Base-by-base conservation (phyloP, 2,888 invertebrate species). In the Drosophila differens region DNA sequence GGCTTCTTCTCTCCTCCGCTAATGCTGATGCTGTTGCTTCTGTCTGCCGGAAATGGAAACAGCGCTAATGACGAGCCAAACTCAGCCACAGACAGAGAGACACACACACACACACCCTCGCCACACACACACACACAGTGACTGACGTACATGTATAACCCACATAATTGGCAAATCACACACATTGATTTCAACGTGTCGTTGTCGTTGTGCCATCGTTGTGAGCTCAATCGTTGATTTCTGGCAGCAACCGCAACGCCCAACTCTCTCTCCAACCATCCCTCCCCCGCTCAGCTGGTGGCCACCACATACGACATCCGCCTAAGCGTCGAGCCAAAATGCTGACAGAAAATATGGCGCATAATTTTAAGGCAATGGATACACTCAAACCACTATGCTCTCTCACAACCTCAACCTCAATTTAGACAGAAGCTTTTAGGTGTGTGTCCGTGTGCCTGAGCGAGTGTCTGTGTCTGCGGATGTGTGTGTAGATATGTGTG, bases 111-210 rank as follows among this genome's bases (percentile, higher is more conserved):
- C 54, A 59, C 30, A 52, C 22, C 37, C 19, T 10, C 39, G 9
- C 4, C 53, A 62, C 47, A 51, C 52, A 60, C 47, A 51, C 52
- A 60, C 28, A 53, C 30, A 52, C 47, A 68, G 41, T 58, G 32
- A 58, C 47, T 58, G 55, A 71, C 60, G 51, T 63, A 41, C 47
- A 70, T 66, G 77, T 80, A 85, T 88, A 77, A 75, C 89, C 91
- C 90, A 90, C 90, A 87, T 91, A 90, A 87, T 87, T 87, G 86
- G 86, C 90, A 91, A 88, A 91, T 85, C 91, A 90, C 87, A 89
- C 79, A 89, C 91, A 87, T 87, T 90, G 91, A 87, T 87, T 87
- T 89, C 80, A 68, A 74, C 85, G 82, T 85, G 79, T 73, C n/a
- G 75, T 74, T 81, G 85, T 66, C 80, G 58, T 70, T 76, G 84